Evolutionary conservation across 2,888 invertebrate genomes (phyloP).

Genomic region (Maniola hyperantus): DNA sequence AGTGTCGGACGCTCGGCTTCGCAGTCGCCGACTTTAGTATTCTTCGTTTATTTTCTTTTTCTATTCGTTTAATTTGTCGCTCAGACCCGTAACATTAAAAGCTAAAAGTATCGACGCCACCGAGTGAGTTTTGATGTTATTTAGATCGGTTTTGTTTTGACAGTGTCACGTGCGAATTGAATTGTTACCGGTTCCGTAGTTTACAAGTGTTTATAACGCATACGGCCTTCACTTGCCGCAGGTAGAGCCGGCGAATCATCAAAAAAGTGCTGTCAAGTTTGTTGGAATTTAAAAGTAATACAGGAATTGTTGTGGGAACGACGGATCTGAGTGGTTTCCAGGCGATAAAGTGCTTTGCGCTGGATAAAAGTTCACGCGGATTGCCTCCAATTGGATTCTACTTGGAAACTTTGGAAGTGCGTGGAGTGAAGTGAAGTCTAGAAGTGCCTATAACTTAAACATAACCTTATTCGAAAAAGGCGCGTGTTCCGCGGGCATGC

Average conservation of each 20-base stretch:
- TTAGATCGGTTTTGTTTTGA: slow-evolving; percentile 62
- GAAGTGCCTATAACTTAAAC: slow-evolving; percentile 71
- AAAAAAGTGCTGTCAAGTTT: slow-evolving; percentile 52
- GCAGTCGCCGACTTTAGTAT: slow-evolving; percentile 78
- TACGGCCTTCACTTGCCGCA: slow-evolving; percentile 73
- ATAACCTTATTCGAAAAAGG: slow-evolving; percentile 76
- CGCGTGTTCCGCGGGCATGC: slow-evolving; percentile 78
- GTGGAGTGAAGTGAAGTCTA: slow-evolving; percentile 59
- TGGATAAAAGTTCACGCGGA: slow-evolving; percentile 53
- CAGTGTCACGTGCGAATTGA: slow-evolving; percentile 77
- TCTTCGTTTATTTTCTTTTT: slow-evolving; percentile 82
- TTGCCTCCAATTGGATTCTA: slow-evolving; percentile 65
- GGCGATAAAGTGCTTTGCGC: slow-evolving; percentile 45
- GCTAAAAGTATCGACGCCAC: slow-evolving; percentile 62
- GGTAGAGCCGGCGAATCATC: slow-evolving; percentile 73
- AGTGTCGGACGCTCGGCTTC: slow-evolving; percentile 81
- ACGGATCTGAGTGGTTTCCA: slow-evolving; percentile 49
- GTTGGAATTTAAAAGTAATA: slow-evolving; percentile 37
- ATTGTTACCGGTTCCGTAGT: slow-evolving; percentile 79
- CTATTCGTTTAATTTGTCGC: slow-evolving; percentile 80
- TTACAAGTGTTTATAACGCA: slow-evolving; percentile 77
- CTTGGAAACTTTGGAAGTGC: slow-evolving; percentile 62
- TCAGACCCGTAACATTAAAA: slow-evolving; percentile 60
- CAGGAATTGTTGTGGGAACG: slow-evolving; percentile 41
- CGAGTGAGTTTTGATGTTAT: slow-evolving; percentile 64